Conservation (phyloP, 2,113 vertebrate genomes). For the Podilymbus podiceps region DNA sequence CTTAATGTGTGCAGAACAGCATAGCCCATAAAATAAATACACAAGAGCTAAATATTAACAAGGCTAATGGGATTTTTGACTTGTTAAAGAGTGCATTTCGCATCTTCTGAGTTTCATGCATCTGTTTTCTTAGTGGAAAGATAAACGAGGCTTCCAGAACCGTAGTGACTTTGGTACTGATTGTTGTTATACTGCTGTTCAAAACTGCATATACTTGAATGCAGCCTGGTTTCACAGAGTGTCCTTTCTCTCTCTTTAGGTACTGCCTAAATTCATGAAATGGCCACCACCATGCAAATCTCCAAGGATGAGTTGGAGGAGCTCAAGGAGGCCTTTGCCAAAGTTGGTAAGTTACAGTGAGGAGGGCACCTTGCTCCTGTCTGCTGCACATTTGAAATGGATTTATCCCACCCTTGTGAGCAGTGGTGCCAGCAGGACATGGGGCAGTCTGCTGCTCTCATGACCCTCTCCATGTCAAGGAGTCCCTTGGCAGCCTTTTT, state of each 20-base stretch:
- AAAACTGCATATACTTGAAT: not conserved
- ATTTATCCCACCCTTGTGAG: not conserved
- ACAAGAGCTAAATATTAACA: slow-evolving; percentile 37
- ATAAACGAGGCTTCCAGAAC: not conserved
- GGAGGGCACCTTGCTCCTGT: not conserved
- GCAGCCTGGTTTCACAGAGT: not conserved
- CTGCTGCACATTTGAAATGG: not conserved
- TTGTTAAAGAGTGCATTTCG: not conserved
- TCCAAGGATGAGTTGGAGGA: slow-evolving; percentile 94
- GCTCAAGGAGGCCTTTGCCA: slow-evolving; percentile 87
- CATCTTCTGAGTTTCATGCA: not conserved
- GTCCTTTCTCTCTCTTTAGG: slow-evolving; percentile 49
- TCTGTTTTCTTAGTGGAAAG: not conserved
- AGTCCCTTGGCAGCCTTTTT: not conserved
- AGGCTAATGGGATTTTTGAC: not conserved
- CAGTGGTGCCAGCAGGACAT: not conserved
- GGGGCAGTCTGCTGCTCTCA: not conserved
- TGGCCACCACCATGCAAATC: slow-evolving; percentile 86
- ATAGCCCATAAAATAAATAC: not conserved
- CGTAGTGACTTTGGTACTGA: not conserved
- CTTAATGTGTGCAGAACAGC: not conserved
- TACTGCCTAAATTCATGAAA: slow-evolving; percentile 72
- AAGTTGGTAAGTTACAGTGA: slow-evolving; percentile 83
- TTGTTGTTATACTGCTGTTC: not conserved
- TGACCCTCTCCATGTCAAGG: not conserved